phyloP scores from a whole-genome alignment of 2,888 invertebrate genomes.

The Neria commutata region DNA sequence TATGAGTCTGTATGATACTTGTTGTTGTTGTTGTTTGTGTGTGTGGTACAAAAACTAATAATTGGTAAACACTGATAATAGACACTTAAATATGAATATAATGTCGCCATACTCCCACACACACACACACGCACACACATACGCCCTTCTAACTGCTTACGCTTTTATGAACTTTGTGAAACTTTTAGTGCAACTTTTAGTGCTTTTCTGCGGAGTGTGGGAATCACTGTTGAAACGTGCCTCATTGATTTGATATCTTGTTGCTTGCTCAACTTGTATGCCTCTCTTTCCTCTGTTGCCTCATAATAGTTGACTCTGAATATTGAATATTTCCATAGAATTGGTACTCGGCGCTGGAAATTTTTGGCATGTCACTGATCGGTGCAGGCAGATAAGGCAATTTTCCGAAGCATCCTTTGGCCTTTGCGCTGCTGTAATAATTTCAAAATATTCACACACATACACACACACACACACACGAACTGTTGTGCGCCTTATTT shows the following conservation, averaged over 20 bases:
- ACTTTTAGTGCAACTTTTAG: background rate
- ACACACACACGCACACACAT: conserved; percentile 7
- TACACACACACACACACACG: background rate
- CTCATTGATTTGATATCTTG: conserved; percentile 13
- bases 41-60: conserved; percentile 20
- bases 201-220: conserved; percentile 16
- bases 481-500: background rate
- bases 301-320: conserved; percentile 1
- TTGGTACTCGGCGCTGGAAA: conserved; percentile 31
- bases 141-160: conserved; percentile 39
- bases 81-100: conserved; percentile 3
- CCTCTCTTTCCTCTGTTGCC: background rate
- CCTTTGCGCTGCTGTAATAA: conserved; percentile 9
- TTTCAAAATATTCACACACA: background rate
- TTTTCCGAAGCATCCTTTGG: background rate
- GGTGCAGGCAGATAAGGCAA: conserved; percentile 39
- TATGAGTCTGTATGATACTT: too few species aligned
- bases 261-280: conserved; percentile 10
- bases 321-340: conserved; percentile 24
- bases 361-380: conserved; percentile 48
- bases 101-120: conserved; percentile 16
- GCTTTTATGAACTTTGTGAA: conserved; percentile 22
- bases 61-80: conserved; percentile 47
- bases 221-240: conserved; percentile 14
- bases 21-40: too few species aligned